Evolutionary conservation across 1,140 invertebrate genomes (phyloP), one percentile per base, ranked within the genome.

Genomic region (Platyscapa corneri): DNA sequence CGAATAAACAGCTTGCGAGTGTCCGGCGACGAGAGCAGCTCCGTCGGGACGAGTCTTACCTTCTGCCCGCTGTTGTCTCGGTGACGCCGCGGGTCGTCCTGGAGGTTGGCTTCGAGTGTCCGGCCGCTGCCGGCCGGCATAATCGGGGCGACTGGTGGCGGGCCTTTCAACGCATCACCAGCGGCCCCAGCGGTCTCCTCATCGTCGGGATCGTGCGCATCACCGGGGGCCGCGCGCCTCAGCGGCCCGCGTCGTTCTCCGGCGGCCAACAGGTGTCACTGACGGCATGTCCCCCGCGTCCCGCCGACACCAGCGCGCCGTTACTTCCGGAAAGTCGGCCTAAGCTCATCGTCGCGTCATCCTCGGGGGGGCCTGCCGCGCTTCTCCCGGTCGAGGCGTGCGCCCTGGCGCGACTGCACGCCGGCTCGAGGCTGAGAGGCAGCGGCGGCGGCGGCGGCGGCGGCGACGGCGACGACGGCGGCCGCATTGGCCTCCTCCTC

Each of bases 231-330:
- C 53, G 46, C 30, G 76, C 10, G 76, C 30, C 46, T 64, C 34
- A 10, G 39, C 27, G 78, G 34, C 16, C 34, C 34, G 42, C 56
- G 34, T 53, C 37, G 18, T 56, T 27, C n/a, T 30, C 46, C 42
- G 46, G 46, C 78, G 60, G 60, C 88, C 89, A 88, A 89, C 89
- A 89, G 89, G 89, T 89, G 89, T 88, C 88, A 88, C 89, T 88
- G 82, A 86, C 82, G 86, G 77, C 86, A 85, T 56, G n/a, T 20
- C n/a, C 75, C 39, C 39, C 32, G 14, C 20, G 39, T 23, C 34
- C 23, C 70, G n/a, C 39, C 37, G 70, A 39, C 34, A 27, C 37
- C 39, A 23, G 49, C 42, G 20, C 39, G 39, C 8, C 37, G 10
- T 49, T 34, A 49, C 74, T 46, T 42, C 6, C n/a, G n/a, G 74